These are phyloP conservation scores for Odontothrips loti DNA, from an alignment of 2,888 invertebrate genomes.

Conservation along the genomic window DNA sequence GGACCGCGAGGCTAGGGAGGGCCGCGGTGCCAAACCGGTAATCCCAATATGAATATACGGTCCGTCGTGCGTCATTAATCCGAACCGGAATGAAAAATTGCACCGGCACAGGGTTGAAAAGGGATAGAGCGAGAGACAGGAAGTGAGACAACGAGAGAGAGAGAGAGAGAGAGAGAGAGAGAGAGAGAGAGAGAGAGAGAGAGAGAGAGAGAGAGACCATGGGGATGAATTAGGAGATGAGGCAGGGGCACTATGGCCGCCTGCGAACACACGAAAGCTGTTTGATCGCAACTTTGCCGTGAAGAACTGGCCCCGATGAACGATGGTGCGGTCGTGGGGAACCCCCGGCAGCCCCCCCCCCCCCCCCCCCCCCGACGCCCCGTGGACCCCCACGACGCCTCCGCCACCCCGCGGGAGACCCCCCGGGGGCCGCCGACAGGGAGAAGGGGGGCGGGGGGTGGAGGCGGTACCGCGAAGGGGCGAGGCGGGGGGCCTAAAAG, in stretches of 20 bases:
- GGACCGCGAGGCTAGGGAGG: too few relatives aligned
- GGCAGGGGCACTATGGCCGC: not conserved
- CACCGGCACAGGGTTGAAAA: not conserved
- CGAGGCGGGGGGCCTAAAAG: not conserved
- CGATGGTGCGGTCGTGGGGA: not conserved
- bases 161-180: not conserved
- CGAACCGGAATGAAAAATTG: not conserved
- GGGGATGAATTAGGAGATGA: not conserved
- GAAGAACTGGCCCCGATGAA: not conserved
- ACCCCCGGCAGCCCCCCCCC: too few relatives aligned
- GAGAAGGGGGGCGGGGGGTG: too few relatives aligned
- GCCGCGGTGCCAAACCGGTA: not conserved
- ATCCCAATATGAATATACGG: constrained; percentile 6
- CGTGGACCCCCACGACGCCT: not conserved
- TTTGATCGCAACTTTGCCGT: not conserved
- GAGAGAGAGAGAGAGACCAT: too few relatives aligned
- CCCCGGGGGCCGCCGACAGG: not conserved
- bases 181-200: too few relatives aligned
- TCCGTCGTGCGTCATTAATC: not conserved
- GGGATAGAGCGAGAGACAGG: not conserved
- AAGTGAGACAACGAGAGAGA: not conserved
- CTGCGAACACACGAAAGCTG: not conserved
- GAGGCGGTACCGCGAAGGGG: not conserved
- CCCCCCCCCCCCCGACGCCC: not conserved
- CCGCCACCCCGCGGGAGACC: not conserved